These are phyloP conservation scores for Brenthis daphne DNA, from an alignment of 2,888 invertebrate genomes.

Conservation along the genomic window DNA sequence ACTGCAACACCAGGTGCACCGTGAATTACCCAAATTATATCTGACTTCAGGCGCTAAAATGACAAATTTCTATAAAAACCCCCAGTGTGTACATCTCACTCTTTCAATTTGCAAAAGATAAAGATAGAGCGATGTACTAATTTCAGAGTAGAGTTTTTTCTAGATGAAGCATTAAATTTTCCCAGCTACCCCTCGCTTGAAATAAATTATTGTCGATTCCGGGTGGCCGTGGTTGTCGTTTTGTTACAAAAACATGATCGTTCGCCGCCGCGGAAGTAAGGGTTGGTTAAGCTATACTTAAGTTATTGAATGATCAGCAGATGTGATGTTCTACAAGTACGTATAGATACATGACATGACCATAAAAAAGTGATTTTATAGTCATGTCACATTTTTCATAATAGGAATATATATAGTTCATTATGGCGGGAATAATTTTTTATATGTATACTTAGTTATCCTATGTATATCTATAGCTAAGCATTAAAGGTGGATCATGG, in stretches of 20 bases:
- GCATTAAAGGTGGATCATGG: neutral
- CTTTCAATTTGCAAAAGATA: constrained; percentile 46
- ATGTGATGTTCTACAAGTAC: constrained; percentile 46
- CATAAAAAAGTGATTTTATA: too few species aligned
- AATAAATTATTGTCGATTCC: constrained; percentile 78
- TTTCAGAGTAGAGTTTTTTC: constrained; percentile 74
- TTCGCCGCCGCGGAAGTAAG: constrained; percentile 66
- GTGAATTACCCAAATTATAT: constrained; percentile 67
- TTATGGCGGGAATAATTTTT: too few species aligned
- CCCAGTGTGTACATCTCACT: constrained; percentile 16
- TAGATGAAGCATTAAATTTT: constrained; percentile 69
- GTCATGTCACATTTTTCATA: too few species aligned
- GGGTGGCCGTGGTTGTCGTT: constrained; percentile 69
- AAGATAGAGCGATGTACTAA: constrained; percentile 54
- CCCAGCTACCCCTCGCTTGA: constrained; percentile 71
- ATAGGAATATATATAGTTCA: too few species aligned
- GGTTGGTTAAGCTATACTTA: constrained; percentile 61
- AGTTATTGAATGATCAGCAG: constrained; percentile 58
- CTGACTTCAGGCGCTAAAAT: constrained; percentile 58
- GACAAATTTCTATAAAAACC: constrained; percentile 51
- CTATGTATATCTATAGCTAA: neutral
- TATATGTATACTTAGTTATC: too few species aligned
- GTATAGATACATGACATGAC: too few species aligned
- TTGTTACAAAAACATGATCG: constrained; percentile 67
- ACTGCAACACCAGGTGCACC: constrained; percentile 66